Evolutionary conservation across 2,113 vertebrate genomes (phyloP).

Genomic region (Chaetodon auriga): DNA sequence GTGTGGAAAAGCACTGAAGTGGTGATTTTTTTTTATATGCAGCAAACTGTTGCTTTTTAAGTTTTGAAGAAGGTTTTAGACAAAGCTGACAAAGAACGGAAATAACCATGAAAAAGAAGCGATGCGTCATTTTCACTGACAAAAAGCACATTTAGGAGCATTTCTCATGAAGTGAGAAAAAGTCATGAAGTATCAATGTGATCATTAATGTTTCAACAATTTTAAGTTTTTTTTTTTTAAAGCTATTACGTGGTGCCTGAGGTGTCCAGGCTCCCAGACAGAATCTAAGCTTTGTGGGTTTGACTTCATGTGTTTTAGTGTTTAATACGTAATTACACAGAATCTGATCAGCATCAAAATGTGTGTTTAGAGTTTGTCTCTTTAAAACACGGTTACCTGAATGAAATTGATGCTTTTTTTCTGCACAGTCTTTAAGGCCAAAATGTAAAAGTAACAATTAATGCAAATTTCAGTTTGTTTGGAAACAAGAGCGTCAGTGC

Average conservation of each 20-base stretch:
- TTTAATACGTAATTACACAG: background rate
- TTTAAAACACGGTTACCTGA: no score
- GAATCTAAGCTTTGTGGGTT: background rate
- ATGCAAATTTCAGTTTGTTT: background rate
- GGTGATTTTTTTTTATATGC: background rate
- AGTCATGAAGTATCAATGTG: background rate
- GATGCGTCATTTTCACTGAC: background rate
- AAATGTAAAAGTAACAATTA: background rate
- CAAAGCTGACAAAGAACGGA: background rate
- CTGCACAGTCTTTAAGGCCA: background rate
- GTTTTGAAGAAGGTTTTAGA: background rate
- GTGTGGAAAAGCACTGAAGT: background rate
- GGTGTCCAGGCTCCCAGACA: background rate
- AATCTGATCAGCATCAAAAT: background rate
- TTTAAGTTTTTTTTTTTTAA: background rate
- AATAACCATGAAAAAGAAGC: background rate
- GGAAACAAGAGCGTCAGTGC: background rate
- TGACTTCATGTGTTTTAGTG: background rate
- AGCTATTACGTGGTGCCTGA: no score
- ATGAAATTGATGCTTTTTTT: background rate
- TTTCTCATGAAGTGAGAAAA: background rate
- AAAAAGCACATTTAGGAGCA: background rate
- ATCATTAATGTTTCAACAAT: background rate
- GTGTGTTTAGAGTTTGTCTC: background rate
- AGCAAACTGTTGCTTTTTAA: background rate